These are phyloP conservation scores for Varanus komodoensis DNA, from an alignment of 2,113 vertebrate species.

Conservation along the genomic window DNA sequence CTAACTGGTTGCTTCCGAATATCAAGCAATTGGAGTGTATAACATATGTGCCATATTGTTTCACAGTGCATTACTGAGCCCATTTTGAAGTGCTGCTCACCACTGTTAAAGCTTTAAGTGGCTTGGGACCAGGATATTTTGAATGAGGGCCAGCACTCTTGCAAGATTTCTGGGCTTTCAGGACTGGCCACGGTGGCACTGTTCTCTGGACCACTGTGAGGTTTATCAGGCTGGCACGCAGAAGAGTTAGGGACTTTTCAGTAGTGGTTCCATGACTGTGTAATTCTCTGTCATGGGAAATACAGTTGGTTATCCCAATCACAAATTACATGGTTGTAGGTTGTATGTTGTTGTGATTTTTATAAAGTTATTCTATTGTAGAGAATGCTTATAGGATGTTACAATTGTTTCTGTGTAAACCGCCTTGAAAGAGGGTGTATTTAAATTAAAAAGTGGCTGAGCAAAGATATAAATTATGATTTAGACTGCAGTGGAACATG, in stretches of 20 bases:
- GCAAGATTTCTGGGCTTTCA: no score
- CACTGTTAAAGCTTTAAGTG: neutral
- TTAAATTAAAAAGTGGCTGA: neutral
- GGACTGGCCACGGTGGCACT: neutral
- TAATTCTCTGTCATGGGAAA: neutral
- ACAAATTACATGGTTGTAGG: neutral
- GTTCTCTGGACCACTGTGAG: neutral
- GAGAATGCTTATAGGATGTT: neutral
- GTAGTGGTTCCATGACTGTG: neutral
- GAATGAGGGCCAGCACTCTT: no score
- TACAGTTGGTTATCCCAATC: neutral
- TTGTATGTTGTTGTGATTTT: neutral
- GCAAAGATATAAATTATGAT: neutral
- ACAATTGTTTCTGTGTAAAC: neutral
- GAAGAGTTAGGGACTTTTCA: neutral
- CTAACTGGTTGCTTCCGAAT: neutral
- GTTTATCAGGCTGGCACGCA: neutral
- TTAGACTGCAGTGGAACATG: neutral
- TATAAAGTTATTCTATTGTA: neutral
- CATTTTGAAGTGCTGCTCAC: neutral
- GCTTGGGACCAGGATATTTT: neutral
- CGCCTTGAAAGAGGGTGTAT: neutral
- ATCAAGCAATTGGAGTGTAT: neutral
- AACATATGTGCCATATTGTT: neutral
- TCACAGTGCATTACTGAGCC: neutral